These are phyloP conservation scores for Leptobrachium leishanense DNA, from an alignment of 2,113 vertebrate genomes.

Conservation along the genomic window DNA sequence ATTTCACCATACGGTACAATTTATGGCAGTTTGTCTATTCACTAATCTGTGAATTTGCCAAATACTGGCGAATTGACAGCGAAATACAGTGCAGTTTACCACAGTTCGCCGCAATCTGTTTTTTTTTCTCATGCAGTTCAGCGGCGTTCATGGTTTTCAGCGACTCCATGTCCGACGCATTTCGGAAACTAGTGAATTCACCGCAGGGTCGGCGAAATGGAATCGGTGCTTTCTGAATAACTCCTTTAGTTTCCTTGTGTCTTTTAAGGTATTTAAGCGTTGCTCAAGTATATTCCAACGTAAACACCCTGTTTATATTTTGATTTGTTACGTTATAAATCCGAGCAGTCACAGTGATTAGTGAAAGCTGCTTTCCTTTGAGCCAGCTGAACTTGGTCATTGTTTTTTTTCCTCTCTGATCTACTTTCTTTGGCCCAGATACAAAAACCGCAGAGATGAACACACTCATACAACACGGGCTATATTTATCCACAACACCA, in stretches of 20 bases:
- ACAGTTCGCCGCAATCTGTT: too few species aligned
- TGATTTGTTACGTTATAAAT: constrained; percentile 31
- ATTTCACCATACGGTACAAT: too few species aligned
- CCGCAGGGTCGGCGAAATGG: too few species aligned
- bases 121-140: too few species aligned
- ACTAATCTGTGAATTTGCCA: too few species aligned
- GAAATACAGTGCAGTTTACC: too few species aligned
- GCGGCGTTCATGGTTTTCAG: too few species aligned
- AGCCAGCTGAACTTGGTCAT: constrained; percentile 36
- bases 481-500: background rate
- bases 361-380: constrained; percentile 35
- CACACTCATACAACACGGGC: background rate
- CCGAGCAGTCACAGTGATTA: constrained; percentile 30
- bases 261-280: background rate
- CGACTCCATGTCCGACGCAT: too few species aligned
- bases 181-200: too few species aligned
- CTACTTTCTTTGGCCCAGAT: constrained; percentile 40
- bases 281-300: background rate
- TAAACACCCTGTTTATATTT: constrained; percentile 28
- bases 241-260: background rate
- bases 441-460: constrained; percentile 6
- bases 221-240: too few species aligned
- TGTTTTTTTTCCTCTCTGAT: constrained; percentile 37
- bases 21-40: too few species aligned
- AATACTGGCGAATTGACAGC: too few species aligned